phyloP scores from a whole-genome alignment of 2,113 vertebrate species.

The Phrynosoma platyrhinos region DNA sequence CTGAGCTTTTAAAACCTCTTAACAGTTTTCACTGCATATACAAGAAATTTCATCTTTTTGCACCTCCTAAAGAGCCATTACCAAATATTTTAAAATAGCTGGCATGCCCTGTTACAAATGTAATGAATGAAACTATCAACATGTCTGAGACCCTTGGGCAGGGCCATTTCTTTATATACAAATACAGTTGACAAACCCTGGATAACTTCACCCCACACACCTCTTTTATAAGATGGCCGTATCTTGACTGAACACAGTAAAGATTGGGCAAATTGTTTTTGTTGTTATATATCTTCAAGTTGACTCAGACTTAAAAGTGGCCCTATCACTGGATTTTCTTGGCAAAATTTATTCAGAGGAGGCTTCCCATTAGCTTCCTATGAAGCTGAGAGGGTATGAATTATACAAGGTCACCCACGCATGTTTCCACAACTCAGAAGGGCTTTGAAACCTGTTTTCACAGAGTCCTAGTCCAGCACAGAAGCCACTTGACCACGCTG shows the following conservation, averaged over 20 bases:
- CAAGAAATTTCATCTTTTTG: neutral
- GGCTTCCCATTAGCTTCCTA: too few species aligned
- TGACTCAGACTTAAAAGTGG: too few species aligned
- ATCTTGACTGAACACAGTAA: neutral
- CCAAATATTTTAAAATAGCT: neutral
- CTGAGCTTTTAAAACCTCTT: neutral
- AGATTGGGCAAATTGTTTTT: neutral
- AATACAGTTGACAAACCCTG: neutral
- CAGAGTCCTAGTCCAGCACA: too few species aligned
- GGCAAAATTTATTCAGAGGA: too few species aligned
- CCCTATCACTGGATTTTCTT: too few species aligned
- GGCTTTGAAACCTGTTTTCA: too few species aligned
- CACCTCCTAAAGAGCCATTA: neutral
- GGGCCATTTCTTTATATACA: neutral
- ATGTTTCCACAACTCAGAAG: too few species aligned
- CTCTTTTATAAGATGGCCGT: neutral
- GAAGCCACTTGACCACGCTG: too few species aligned
- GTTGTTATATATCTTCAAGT: too few species aligned
- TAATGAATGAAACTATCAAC: neutral
- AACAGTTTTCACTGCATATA: neutral
- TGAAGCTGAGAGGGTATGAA: too few species aligned
- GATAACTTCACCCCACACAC: neutral
- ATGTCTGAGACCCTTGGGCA: neutral
- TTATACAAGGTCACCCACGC: too few species aligned
- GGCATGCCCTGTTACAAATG: neutral